phyloP scores from a whole-genome alignment of 2,797 vertebrate species.

The Amblyopsis hoosieri region DNA sequence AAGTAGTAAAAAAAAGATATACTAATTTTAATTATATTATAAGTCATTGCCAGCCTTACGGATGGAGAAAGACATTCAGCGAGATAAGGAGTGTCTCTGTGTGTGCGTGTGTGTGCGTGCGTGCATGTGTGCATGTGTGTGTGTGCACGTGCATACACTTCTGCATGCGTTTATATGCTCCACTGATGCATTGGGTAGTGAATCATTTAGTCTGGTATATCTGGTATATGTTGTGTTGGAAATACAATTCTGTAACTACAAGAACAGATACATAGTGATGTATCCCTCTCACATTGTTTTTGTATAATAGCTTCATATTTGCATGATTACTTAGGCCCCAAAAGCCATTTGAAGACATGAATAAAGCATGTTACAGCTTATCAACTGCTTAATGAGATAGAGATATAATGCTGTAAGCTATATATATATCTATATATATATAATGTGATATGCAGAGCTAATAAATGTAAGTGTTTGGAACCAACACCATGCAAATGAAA shows the following conservation, averaged over 20 bases:
- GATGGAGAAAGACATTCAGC: background rate
- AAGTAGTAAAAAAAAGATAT: too few relatives aligned
- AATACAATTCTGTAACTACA: slow-evolving; percentile 6
- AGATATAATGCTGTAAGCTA: too few relatives aligned
- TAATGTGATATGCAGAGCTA: too few relatives aligned
- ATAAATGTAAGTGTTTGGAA: too few relatives aligned
- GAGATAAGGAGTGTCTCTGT: background rate
- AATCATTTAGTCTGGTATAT: slow-evolving; percentile 17
- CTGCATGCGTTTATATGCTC: background rate
- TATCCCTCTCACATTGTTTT: background rate
- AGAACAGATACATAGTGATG: background rate
- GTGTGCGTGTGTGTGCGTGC: background rate
- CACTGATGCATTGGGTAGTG: slow-evolving; percentile 11
- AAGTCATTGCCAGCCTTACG: slow-evolving; percentile 16
- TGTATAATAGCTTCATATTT: slow-evolving; percentile 11
- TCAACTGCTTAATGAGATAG: too few relatives aligned
- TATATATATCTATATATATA: too few relatives aligned
- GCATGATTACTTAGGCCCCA: background rate
- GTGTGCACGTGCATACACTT: background rate
- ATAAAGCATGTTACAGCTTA: background rate
- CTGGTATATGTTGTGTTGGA: background rate
- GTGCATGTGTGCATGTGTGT: background rate
- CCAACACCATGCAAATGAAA: too few relatives aligned
- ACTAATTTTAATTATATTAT: slow-evolving; percentile 26
- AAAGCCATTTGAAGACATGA: background rate